Percentiles rank a stretch among this genome's conserved stretches.
Conservation (phyloP, 2,797 vertebrate genomes). For the Periparus ater region DNA sequence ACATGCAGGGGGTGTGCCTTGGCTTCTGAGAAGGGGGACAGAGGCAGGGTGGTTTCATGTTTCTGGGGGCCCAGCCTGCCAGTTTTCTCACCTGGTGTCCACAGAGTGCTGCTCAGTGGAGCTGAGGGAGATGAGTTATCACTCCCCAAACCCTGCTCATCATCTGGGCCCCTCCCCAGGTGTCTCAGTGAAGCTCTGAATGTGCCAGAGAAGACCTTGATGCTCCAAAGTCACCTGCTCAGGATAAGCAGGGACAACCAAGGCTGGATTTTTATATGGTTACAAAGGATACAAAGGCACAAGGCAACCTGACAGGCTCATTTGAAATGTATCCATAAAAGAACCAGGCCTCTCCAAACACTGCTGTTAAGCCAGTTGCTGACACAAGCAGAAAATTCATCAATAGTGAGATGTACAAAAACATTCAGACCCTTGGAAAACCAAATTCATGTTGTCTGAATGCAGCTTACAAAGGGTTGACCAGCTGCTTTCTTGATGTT, state of each 20-base stretch:
- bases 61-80: neutral
- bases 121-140: neutral
- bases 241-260: neutral
- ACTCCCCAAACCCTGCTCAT: neutral
- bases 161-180: neutral
- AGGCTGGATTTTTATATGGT: neutral
- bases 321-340: neutral
- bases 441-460: neutral
- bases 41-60: accelerated
- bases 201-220: neutral
- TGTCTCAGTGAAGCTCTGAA: neutral
- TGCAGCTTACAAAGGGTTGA: neutral
- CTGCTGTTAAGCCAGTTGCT: neutral
- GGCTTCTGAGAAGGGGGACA: neutral
- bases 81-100: neutral
- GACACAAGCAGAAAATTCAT: neutral
- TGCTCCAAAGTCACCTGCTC: neutral
- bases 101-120: neutral
- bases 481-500: neutral
- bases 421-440: neutral
- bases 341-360: neutral
- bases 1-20: neutral
- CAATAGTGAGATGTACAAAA: neutral
- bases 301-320: neutral
- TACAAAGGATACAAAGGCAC: neutral